A percentile compares a stretch with the other conserved stretches of the same genome.
These are phyloP conservation scores for Merops nubicus DNA, from an alignment of 2,113 vertebrate genomes.

Conservation along the genomic window DNA sequence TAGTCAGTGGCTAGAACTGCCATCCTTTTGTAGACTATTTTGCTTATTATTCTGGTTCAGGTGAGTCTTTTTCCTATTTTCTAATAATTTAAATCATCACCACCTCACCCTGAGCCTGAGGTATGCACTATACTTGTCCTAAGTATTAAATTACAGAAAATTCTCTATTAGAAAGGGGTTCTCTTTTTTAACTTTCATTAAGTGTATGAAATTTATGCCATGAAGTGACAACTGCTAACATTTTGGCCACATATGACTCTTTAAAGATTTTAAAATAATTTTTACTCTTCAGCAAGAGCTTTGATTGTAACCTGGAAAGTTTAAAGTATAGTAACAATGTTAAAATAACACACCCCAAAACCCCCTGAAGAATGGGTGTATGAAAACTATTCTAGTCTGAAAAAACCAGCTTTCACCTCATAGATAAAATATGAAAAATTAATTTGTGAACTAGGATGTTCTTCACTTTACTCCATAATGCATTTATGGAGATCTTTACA, in stretches of 20 bases:
- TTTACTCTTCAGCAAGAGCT: neutral
- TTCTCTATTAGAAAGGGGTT: neutral
- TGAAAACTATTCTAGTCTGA: neutral
- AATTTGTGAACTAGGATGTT: neutral
- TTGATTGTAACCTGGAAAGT: neutral
- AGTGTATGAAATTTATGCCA: neutral
- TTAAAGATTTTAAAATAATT: neutral
- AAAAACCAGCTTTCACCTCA: neutral
- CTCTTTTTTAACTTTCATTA: neutral
- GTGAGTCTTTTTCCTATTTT: neutral
- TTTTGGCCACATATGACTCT: neutral
- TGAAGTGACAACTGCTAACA: neutral
- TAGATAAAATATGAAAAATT: neutral
- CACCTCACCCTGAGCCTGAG: neutral
- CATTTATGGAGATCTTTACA: neutral
- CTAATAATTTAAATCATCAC: neutral
- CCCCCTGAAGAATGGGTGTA: neutral
- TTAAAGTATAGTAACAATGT: neutral
- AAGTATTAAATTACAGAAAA: neutral
- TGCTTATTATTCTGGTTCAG: neutral
- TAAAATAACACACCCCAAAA: neutral
- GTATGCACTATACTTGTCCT: neutral
- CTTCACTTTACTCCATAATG: neutral
- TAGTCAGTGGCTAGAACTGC: neutral
- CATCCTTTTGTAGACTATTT: neutral